These are phyloP conservation scores for Synchiropus splendidus DNA, from an alignment of 2,113 vertebrate species.

Conservation along the genomic window DNA sequence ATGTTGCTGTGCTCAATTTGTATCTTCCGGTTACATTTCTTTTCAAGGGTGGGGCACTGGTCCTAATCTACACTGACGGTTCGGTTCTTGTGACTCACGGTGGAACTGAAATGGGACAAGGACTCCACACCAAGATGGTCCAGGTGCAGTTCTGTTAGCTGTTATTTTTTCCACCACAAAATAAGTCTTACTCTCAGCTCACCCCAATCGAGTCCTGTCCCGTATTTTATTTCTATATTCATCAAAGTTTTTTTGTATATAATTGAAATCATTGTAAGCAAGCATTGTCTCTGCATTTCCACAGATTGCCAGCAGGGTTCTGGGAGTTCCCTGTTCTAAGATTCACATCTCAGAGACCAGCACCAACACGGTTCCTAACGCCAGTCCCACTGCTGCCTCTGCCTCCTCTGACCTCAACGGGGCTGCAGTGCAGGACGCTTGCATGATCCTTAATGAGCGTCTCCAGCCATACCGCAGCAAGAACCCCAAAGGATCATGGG, in stretches of 20 bases:
- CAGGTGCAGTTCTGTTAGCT: constrained; percentile 71
- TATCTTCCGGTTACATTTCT: not conserved
- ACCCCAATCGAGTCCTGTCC: no score
- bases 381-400: constrained; percentile 86
- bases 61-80: constrained; percentile 89
- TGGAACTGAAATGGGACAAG: constrained; percentile 95
- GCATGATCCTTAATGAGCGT: constrained; percentile 73
- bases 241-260: no score
- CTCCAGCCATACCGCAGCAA: constrained; percentile 75
- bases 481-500: constrained; percentile 80
- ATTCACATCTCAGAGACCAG: constrained; percentile 91
- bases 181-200: no score
- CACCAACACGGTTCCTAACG: constrained; percentile 90
- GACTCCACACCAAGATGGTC: constrained; percentile 96
- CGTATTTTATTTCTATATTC: no score
- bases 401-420: constrained; percentile 86
- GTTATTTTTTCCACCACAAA: no score
- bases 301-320: constrained; percentile 81
- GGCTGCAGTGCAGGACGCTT: constrained; percentile 80
- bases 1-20: no score
- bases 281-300: constrained; percentile 1
- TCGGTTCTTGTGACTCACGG: constrained; percentile 89
- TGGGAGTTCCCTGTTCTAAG: constrained; percentile 76
- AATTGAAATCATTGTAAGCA: no score
- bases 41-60: constrained; percentile 77